phyloP scores from a whole-genome alignment of 2,797 vertebrate genomes.

The Ciconia nigra region DNA sequence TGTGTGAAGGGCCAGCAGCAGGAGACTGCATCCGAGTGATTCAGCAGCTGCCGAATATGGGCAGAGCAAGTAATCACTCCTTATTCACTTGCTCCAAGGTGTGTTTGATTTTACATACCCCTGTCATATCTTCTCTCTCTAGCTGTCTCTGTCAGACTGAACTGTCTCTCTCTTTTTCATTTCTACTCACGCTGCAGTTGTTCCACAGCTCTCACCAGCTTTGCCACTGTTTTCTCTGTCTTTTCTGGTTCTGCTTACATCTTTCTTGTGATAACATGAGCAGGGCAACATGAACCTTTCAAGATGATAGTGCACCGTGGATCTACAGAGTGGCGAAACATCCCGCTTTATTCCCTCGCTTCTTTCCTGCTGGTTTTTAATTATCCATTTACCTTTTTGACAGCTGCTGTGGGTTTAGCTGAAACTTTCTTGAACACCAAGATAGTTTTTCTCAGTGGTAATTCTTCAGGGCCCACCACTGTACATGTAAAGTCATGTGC shows the following conservation, averaged over 20 bases:
- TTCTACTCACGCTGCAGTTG: neutral
- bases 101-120: neutral
- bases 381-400: neutral
- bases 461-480: neutral
- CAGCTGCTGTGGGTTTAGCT: neutral
- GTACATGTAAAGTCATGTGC: neutral
- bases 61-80: neutral
- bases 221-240: neutral
- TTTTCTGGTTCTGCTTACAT: neutral
- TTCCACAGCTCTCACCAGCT: neutral
- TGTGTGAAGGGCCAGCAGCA: neutral
- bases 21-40: neutral
- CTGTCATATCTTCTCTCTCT: neutral
- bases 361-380: neutral
- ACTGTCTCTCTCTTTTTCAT: neutral
- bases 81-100: neutral
- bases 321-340: neutral
- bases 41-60: neutral
- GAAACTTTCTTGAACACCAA: neutral
- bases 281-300: neutral
- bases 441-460: neutral
- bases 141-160: neutral
- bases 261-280: neutral
- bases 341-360: neutral
- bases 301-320: accelerated